These are phyloP conservation scores for Montipora cactus DNA, from an alignment of 64 coral and sea anemone species.

Conservation along the genomic window DNA sequence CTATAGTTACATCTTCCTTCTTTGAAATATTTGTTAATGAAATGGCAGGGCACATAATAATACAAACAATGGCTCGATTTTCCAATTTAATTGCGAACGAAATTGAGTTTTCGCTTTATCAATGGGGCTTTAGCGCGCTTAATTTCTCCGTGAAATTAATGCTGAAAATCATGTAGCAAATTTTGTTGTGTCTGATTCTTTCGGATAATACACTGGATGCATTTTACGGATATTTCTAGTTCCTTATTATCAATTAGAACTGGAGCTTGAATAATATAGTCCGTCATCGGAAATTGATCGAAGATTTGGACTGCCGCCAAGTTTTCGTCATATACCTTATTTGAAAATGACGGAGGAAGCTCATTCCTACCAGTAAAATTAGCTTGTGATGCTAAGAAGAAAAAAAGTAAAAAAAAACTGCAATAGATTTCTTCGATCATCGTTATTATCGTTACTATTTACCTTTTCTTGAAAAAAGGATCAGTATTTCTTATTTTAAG, in stretches of 20 bases:
- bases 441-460: background rate
- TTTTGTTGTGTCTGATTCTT: background rate
- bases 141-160: constrained; percentile 7
- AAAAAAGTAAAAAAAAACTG: background rate
- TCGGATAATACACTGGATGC: background rate
- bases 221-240: background rate
- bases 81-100: constrained; percentile 34
- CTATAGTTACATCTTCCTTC: constrained; percentile 46
- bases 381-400: too few species aligned
- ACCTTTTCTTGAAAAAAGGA: too few species aligned
- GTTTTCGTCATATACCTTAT: background rate
- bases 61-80: constrained; percentile 20
- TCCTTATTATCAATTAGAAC: constrained; percentile 1
- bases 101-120: constrained; percentile 8
- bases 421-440: background rate
- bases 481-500: background rate
- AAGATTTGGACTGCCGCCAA: background rate
- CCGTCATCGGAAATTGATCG: background rate
- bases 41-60: constrained; percentile 25
- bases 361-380: background rate
- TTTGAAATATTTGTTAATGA: constrained; percentile 54
- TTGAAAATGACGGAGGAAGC: background rate
- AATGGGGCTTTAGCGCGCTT: background rate
- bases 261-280: background rate
- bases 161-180: background rate